These are phyloP conservation scores for Crotalus viridis DNA, from an alignment of 2,113 vertebrate genomes.

Conservation along the genomic window DNA sequence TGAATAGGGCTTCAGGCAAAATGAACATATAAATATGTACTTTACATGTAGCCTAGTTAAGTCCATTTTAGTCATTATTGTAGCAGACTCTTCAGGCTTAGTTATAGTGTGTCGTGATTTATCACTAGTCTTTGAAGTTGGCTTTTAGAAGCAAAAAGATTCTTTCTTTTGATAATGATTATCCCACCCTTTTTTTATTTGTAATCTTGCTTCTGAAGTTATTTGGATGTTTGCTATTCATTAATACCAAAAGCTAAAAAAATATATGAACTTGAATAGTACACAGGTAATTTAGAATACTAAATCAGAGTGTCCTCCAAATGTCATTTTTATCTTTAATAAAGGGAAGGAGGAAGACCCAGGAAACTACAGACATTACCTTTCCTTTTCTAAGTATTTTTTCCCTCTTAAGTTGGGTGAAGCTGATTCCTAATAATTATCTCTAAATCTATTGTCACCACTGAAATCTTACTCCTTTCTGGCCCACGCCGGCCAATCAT, in stretches of 20 bases:
- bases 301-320: not conserved
- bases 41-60: not conserved
- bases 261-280: not conserved
- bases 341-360: not conserved
- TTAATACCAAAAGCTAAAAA: not conserved
- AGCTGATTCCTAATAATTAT: constrained; percentile 36
- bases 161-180: not conserved
- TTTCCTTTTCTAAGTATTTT: constrained; percentile 20
- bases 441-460: constrained; percentile 35
- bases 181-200: not conserved
- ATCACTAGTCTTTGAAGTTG: not conserved
- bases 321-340: not conserved
- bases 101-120: not conserved
- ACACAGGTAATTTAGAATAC: not conserved
- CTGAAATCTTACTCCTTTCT: constrained; percentile 41
- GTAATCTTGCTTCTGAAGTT: constrained; percentile 11
- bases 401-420: constrained; percentile 16
- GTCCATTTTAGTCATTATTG: not conserved
- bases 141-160: not conserved
- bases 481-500: constrained; percentile 66
- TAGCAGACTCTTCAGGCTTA: not conserved
- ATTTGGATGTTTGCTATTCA: not conserved
- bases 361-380: constrained; percentile 14
- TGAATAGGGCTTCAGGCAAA: not conserved
- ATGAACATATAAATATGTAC: not conserved